Evolutionary conservation across 2,888 invertebrate genomes (phyloP).

Genomic region (Eulithis prunata): DNA sequence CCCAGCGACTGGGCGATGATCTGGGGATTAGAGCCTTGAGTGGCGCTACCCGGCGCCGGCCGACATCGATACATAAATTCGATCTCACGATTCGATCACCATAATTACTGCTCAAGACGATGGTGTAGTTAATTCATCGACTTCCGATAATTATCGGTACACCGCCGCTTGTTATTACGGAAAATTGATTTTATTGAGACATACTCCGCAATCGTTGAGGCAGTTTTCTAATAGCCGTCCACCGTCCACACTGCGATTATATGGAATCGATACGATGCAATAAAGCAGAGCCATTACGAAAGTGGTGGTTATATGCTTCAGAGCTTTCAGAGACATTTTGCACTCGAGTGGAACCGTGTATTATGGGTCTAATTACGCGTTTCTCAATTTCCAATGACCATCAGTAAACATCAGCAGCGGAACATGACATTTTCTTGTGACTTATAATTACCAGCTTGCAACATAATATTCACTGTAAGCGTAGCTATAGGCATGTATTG

Average conservation of each 20-base stretch:
- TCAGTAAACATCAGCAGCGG: background rate
- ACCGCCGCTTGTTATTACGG: conserved; percentile 59
- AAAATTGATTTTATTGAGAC: conserved; percentile 66
- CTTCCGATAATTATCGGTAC: conserved; percentile 68
- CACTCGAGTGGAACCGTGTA: conserved; percentile 28
- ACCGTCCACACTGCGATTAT: conserved; percentile 43
- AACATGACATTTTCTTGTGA: background rate
- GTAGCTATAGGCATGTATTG: no score
- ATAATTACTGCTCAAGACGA: conserved; percentile 65
- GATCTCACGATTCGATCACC: conserved; percentile 69
- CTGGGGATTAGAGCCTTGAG: conserved; percentile 27
- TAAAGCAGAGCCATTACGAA: conserved; percentile 45
- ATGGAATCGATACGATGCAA: conserved; percentile 46
- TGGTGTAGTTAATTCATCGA: conserved; percentile 63
- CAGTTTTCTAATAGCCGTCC: conserved; percentile 51
- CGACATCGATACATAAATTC: conserved; percentile 74
- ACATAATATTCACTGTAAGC: no score
- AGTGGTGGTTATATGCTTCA: conserved; percentile 39
- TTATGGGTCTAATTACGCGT: conserved; percentile 25
- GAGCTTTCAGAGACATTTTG: conserved; percentile 35
- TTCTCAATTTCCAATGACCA: conserved; percentile 22
- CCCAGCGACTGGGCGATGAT: conserved; percentile 15
- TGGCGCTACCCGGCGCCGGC: conserved; percentile 56
- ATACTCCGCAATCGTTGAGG: conserved; percentile 50
- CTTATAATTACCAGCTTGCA: background rate